A percentile compares a stretch with the other conserved stretches of the same genome.
Conservation (phyloP, 2,888 invertebrate species). For the Mayetiola destructor region DNA sequence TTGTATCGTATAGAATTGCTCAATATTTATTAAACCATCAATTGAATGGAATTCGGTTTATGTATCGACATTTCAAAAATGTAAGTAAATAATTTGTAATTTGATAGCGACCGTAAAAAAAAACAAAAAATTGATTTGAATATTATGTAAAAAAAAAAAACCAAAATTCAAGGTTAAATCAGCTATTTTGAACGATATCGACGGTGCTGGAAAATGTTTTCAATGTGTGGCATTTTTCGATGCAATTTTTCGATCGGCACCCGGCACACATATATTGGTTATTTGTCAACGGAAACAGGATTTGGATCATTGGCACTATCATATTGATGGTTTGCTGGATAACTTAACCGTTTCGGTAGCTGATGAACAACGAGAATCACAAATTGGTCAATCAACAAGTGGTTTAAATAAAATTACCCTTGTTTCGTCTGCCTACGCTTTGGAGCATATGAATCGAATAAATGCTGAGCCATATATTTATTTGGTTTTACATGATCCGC, state of each 20-base stretch:
- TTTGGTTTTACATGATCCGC: neutral
- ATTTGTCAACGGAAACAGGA: slow-evolving; percentile 29
- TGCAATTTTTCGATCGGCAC: slow-evolving; percentile 19
- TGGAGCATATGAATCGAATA: neutral
- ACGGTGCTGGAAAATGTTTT: slow-evolving; percentile 30
- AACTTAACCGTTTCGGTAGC: slow-evolving; percentile 15
- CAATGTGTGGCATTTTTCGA: slow-evolving; percentile 26
- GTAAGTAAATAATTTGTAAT: neutral
- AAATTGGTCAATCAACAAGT: neutral
- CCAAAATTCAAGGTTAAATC: slow-evolving; percentile 26
- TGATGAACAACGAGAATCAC: neutral
- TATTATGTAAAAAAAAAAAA: too few species aligned
- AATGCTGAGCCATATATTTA: neutral
- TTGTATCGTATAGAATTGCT: slow-evolving; percentile 22
- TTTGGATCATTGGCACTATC: slow-evolving; percentile 29
- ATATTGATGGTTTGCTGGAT: slow-evolving; percentile 27
- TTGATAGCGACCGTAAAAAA: too few species aligned
- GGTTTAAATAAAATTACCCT: too few species aligned
- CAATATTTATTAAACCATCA: slow-evolving; percentile 31
- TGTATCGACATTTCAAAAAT: slow-evolving; percentile 22
- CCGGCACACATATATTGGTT: slow-evolving; percentile 26
- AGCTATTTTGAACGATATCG: slow-evolving; percentile 31
- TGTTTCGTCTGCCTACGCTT: neutral
- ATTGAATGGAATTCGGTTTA: slow-evolving; percentile 28
- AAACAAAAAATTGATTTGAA: too few species aligned